Evolutionary conservation across 2,888 invertebrate species (phyloP), one percentile per base, ranked within the genome.

Genomic region (Agonopterix subpropinquella): DNA sequence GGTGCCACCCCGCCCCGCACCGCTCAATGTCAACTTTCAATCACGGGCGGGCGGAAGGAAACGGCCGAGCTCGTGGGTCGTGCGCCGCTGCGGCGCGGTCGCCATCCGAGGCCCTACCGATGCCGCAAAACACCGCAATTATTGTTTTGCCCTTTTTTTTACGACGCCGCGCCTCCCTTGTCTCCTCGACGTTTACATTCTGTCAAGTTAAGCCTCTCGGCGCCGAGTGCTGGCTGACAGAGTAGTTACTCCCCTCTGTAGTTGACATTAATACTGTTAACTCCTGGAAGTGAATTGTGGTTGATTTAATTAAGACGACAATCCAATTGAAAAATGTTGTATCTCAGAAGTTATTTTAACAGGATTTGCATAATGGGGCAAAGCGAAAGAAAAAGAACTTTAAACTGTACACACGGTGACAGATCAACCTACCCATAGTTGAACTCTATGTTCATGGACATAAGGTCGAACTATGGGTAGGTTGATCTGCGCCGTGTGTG

Each of bases 1-100:
- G 86, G 87, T 78, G 80, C 85, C 83, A 74, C 84, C 82, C 83
- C 67, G 72, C 84, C 82, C 83, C 67, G 72, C 73, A 53, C 58
- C 56, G 52, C 76, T 82, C 86, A 84, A 85, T 84, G 86, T 85
- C 86, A 86, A 84, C 83, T 80, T 87, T 81, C 80, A 84, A 85
- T 84, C 84, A 83, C 69, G 68, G 11, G 73, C 71, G 73, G 79
- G 78, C 79, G 79, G 82, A 79, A 83, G 82, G 81, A 82, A 80
- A 71, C 73, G 64, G 70, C 71, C 68, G 65, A 65, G 72, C 75
- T 73, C 77, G 85, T 76, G 84, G 78, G 39, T 39, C 43, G 41
- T 41, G 77, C 79, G 70, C 73, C 69, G 71, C 68, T 71, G 72
- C 70, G 70, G 70, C 62, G 62, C 66, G 62, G 57, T n/a, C 41